A percentile compares a stretch with the other conserved stretches of the same genome.
Evolutionary conservation across 1,140 invertebrate genomes (phyloP).

Genomic region (Dendrolimus kikuchii): DNA sequence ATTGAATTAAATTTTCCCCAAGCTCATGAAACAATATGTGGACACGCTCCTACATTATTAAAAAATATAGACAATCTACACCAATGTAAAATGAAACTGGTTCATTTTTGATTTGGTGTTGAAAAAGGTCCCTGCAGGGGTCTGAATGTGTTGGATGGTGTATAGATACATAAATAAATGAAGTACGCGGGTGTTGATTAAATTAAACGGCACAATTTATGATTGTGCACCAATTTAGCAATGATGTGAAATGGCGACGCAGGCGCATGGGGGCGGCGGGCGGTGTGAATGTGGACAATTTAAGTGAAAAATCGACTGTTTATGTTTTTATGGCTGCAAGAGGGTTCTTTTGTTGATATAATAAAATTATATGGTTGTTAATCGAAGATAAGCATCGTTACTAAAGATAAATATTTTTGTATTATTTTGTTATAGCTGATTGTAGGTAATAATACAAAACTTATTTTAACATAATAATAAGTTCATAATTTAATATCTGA

Average conservation of each 20-base stretch:
- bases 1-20: slow-evolving; percentile 19
- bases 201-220: slow-evolving; percentile 65
- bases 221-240: slow-evolving; percentile 55
- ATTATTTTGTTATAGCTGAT: too few relatives aligned
- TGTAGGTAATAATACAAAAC: too few relatives aligned
- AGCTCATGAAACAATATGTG: slow-evolving; percentile 18
- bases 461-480: too few relatives aligned
- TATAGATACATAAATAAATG: slow-evolving; percentile 29
- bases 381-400: too few relatives aligned
- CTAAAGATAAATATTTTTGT: too few relatives aligned
- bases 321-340: slow-evolving; percentile 22
- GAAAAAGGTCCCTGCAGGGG: slow-evolving; percentile 19
- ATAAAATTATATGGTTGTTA: too few relatives aligned
- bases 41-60: slow-evolving; percentile 35
- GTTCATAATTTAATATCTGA: background rate
- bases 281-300: slow-evolving; percentile 7
- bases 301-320: slow-evolving; percentile 35
- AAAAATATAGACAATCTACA: slow-evolving; percentile 32
- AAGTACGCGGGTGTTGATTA: slow-evolving; percentile 57
- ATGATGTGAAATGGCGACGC: slow-evolving; percentile 48
- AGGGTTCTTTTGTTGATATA: slow-evolving; percentile 8
- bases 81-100: slow-evolving; percentile 19
- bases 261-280: slow-evolving; percentile 43
- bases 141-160: slow-evolving; percentile 31
- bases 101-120: background rate